Evolutionary conservation across 2,113 vertebrate species (phyloP).

Genomic region (Percopsis transmontana): DNA sequence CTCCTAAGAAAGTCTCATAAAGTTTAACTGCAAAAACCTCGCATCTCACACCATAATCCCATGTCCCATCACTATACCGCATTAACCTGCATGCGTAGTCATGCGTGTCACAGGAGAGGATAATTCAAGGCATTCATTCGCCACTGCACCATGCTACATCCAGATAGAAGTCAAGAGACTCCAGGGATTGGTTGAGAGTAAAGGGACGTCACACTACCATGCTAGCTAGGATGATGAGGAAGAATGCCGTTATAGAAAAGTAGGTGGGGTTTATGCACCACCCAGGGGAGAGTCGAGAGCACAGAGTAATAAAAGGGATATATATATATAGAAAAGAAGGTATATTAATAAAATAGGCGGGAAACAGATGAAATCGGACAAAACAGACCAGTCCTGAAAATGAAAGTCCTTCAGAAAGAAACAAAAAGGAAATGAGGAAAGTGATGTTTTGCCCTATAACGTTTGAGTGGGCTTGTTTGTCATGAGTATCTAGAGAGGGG

Average conservation of each 20-base stretch:
- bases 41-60: not conserved
- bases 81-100: constrained; percentile 62
- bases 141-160: constrained; percentile 75
- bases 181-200: constrained; percentile 55
- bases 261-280: constrained; percentile 57
- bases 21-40: constrained; percentile 16
- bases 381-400: constrained; percentile 17
- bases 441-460: constrained; percentile 9
- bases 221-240: constrained; percentile 70
- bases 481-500: not conserved
- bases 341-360: constrained; percentile 14
- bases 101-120: constrained; percentile 61
- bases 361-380: not conserved
- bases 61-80: constrained; percentile 9
- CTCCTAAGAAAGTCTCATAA: constrained; percentile 5
- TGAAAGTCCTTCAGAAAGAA: constrained; percentile 7
- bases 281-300: constrained; percentile 28
- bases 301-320: constrained; percentile 15
- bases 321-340: constrained; percentile 34
- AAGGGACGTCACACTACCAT: constrained; percentile 69
- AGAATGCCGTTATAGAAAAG: constrained; percentile 53
- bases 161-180: constrained; percentile 55
- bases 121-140: constrained; percentile 48
- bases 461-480: not conserved
- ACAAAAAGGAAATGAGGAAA: not conserved